Base-by-base conservation (phyloP, 2,888 invertebrate species). In the Sturmia bella region DNA sequence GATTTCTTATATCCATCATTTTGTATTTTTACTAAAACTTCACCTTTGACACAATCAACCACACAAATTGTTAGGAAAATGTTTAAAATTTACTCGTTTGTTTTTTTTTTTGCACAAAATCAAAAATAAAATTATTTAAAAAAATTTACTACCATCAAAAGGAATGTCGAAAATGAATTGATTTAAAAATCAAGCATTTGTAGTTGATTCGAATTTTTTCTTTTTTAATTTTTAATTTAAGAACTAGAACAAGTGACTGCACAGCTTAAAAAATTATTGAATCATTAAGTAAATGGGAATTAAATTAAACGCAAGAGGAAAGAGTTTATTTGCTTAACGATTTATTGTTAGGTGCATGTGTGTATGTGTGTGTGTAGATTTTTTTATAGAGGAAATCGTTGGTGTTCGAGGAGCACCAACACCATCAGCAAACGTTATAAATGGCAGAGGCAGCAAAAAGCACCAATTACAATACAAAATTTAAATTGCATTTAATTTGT, bases 201-300 rank as follows among this genome's bases (percentile, higher is more conserved):
- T 32, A 32, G 9, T 54, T 39, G 76, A 61, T 76, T 54, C 24
- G 3, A 27, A 15, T 37, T n/a, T 45, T 41, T 56, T 37, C 17
- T n/a, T 24, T 37, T 41, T 52, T 61, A 7, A 37, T 48, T 57
- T 27, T 41, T 15, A 13, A 72, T 61, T 73, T 6, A 32, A 48
- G 52, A 77, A 72, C 56, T 21, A 72, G 64, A 80, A 76, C 80
- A 85, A 84, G 79, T 82, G 69, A 48, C 21, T 61, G 17, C n/a
- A 13, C 48, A 37, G n/a, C 15, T 54, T 3, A 21, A 19, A 68
- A 76, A 69, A 50, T 37, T 52, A 75, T 61, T 66, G 27, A 59
- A 24, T 63, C 63, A 52, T 57, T 50, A 64, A 73, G 63, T 15
- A 32, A 61, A 41, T 21, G 43, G 19, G 32, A 54, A 37, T 54